A percentile compares a stretch with the other conserved stretches of the same genome.
These are phyloP conservation scores for Achlya flavicornis DNA, from an alignment of 2,888 invertebrate genomes.

Conservation along the genomic window DNA sequence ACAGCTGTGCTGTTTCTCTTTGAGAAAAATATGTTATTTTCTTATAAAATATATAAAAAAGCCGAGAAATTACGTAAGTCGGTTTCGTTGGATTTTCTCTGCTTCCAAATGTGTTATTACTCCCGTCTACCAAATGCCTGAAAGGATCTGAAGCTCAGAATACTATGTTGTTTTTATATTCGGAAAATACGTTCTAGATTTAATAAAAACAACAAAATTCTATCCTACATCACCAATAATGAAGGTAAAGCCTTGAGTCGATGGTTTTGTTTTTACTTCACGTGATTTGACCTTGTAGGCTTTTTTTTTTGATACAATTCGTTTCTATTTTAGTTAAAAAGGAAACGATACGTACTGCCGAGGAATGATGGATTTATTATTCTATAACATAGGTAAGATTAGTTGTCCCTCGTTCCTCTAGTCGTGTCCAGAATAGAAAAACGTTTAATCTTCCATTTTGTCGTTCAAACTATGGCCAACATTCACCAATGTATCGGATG, in stretches of 20 bases:
- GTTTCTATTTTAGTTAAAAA: neutral
- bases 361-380: too few species aligned
- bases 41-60: neutral
- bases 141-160: neutral
- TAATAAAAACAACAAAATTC: too few species aligned
- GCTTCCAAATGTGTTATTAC: neutral
- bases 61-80: neutral
- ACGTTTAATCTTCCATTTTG: too few species aligned
- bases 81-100: neutral
- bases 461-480: too few species aligned
- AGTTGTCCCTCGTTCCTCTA: too few species aligned
- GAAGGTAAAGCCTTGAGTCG: neutral
- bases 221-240: neutral
- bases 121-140: neutral
- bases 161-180: conserved; percentile 1
- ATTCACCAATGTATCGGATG: too few species aligned
- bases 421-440: too few species aligned
- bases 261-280: neutral
- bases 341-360: too few species aligned
- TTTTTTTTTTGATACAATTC: neutral
- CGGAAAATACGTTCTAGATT: neutral
- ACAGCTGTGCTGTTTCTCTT: too few species aligned
- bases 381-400: too few species aligned
- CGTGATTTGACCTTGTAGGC: neutral
- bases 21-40: too few species aligned